Percentiles rank a stretch among this genome's conserved stretches.
These are phyloP conservation scores for Sphenodon punctatus DNA, from an alignment of 2,797 vertebrate genomes.

Conservation along the genomic window DNA sequence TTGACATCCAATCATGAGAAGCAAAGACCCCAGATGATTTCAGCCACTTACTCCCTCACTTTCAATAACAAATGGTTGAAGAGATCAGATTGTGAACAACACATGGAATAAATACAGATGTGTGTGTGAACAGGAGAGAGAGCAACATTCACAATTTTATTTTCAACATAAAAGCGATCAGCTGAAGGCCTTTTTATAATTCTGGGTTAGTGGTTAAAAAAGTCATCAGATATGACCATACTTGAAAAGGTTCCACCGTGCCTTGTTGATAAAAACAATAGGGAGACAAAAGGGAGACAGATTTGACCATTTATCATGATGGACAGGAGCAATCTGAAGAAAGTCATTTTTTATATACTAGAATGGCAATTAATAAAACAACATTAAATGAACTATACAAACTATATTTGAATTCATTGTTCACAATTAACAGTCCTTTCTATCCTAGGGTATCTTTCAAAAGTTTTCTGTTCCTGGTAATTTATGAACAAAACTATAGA, in stretches of 20 bases:
- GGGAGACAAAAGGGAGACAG: neutral
- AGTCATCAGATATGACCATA: neutral
- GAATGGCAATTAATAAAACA: neutral
- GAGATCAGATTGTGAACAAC: neutral
- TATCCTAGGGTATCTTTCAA: neutral
- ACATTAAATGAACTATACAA: neutral
- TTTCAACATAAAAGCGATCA: neutral
- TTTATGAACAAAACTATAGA: neutral
- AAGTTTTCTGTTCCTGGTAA: neutral
- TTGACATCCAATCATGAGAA: neutral
- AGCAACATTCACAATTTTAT: neutral
- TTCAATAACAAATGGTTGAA: neutral
- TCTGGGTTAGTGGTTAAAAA: neutral
- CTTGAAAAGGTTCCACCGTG: neutral
- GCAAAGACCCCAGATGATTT: neutral
- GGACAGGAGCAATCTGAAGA: neutral
- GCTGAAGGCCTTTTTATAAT: neutral
- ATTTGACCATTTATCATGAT: neutral
- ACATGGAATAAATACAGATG: neutral
- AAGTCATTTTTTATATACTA: neutral
- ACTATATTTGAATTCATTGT: neutral
- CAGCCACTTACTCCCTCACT: neutral
- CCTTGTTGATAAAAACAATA: neutral
- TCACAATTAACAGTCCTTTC: neutral
- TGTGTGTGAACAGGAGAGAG: neutral